phyloP scores from a whole-genome alignment of 2,888 invertebrate genomes.

The Syrista parreyssii region DNA sequence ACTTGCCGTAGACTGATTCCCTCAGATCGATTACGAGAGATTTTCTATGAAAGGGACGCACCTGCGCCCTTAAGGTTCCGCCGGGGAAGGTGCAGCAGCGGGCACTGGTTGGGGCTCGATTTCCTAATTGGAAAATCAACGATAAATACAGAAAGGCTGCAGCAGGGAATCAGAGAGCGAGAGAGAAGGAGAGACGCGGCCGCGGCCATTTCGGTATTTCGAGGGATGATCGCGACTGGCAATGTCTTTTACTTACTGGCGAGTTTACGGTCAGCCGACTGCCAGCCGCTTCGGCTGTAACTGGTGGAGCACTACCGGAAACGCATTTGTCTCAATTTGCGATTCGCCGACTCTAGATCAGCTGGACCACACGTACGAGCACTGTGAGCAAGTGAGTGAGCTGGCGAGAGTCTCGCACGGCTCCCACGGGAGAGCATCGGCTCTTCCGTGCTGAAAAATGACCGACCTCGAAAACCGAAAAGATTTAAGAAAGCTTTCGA shows the following conservation, averaged over 20 bases:
- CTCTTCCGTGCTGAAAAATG: conserved; percentile 29
- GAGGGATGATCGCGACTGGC: background rate
- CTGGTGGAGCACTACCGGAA: conserved; percentile 6
- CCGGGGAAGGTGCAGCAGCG: no score
- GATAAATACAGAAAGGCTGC: no score
- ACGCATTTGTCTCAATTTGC: conserved; percentile 36
- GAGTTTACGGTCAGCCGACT: background rate
- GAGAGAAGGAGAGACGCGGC: background rate
- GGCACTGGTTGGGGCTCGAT: no score
- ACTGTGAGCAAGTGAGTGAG: no score
- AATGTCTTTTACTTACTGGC: background rate
- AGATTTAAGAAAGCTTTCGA: background rate
- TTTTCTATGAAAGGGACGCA: no score
- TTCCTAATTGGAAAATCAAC: no score
- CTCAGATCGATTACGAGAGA: no score
- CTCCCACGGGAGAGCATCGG: conserved; percentile 12
- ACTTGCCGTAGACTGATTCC: no score
- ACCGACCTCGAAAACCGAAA: conserved; percentile 18
- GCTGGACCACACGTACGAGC: background rate
- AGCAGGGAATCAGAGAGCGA: background rate
- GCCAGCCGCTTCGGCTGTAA: no score
- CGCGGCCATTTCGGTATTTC: background rate
- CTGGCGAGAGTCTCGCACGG: conserved; percentile 21
- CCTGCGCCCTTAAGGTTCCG: no score
- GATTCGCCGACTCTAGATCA: conserved; percentile 1